Evolutionary conservation across 2,113 vertebrate genomes (phyloP).

Genomic region (Uria lomvia): DNA sequence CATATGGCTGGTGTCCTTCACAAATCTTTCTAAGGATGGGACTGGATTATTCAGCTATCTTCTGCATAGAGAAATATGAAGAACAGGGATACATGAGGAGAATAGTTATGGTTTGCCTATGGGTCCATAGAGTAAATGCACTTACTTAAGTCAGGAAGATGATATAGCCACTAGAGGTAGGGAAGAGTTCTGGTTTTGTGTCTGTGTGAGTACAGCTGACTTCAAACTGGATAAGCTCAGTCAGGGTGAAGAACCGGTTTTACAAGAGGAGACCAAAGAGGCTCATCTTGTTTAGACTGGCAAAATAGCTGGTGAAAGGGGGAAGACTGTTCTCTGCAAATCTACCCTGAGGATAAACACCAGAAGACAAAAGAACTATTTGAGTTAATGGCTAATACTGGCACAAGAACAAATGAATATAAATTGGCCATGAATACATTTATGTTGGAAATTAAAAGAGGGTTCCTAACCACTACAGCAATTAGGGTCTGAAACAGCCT

Average conservation of each 20-base stretch:
- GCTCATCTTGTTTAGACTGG: not conserved
- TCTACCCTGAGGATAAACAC: not conserved
- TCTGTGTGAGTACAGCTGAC: not conserved
- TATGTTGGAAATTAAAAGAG: constrained; percentile 14
- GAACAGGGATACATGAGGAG: not conserved
- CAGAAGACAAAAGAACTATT: constrained; percentile 31
- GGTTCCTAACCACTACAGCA: not conserved
- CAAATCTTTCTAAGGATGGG: not conserved
- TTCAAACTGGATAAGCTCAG: not conserved
- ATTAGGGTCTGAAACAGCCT: not conserved
- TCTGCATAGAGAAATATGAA: not conserved
- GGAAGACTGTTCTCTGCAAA: not conserved
- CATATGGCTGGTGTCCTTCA: not conserved
- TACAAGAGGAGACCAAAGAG: not conserved
- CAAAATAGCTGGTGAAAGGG: constrained; percentile 13
- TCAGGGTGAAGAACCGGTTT: not conserved
- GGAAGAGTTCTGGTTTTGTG: not conserved
- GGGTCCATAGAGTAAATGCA: not conserved
- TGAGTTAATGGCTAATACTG: constrained; percentile 10
- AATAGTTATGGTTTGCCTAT: not conserved
- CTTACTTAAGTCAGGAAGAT: not conserved
- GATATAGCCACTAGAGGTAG: not conserved
- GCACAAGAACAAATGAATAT: constrained; percentile 24
- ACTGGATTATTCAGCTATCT: not conserved
- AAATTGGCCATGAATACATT: constrained; percentile 12